Conservation (phyloP, 1,140 invertebrate genomes). For the Grapholita molesta region DNA sequence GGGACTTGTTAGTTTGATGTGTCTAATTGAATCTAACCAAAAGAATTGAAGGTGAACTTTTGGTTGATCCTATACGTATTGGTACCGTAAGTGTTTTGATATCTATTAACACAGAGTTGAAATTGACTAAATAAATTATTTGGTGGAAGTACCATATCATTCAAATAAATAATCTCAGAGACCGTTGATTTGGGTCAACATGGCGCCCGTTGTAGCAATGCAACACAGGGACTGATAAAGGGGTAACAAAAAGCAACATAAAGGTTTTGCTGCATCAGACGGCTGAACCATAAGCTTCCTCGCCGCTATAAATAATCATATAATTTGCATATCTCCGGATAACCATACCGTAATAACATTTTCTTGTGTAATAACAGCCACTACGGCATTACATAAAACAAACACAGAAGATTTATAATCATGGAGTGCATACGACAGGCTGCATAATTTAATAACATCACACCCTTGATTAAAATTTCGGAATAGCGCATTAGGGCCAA, state of each 20-base stretch:
- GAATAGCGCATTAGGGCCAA: constrained; percentile 63
- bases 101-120: too few species aligned
- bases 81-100: too few species aligned
- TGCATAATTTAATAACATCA: constrained; percentile 76
- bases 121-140: constrained; percentile 25
- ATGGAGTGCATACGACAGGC: constrained; percentile 69
- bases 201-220: constrained; percentile 5
- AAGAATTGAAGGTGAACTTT: neutral
- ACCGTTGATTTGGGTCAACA: constrained; percentile 25
- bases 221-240: neutral
- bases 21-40: neutral
- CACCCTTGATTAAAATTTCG: constrained; percentile 76
- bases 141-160: constrained; percentile 47
- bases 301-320: constrained; percentile 36
- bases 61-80: neutral
- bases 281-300: constrained; percentile 10
- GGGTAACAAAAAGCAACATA: neutral
- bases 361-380: constrained; percentile 38
- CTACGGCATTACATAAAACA: constrained; percentile 50
- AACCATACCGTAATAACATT: constrained; percentile 25
- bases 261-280: neutral
- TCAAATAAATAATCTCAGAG: constrained; percentile 30
- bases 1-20: neutral
- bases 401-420: constrained; percentile 64
- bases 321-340: constrained; percentile 25